Evolutionary conservation across 2,888 invertebrate genomes (phyloP), one percentile per base, ranked within the genome.

Genomic region (Andrena fulva): DNA sequence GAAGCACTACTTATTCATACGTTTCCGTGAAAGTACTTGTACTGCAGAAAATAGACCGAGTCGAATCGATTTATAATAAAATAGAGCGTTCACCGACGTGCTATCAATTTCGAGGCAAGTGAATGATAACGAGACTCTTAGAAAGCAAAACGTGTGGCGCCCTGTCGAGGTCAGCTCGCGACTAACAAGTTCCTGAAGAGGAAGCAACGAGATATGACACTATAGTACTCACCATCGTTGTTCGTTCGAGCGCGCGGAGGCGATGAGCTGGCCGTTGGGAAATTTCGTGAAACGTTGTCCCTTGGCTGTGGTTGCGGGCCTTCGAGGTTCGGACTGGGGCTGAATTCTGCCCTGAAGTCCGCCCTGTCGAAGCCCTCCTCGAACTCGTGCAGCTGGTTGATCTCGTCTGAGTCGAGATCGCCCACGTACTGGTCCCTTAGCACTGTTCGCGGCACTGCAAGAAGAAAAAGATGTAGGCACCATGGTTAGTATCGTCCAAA

Each of bases 351-450:
- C 31, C 94, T 93, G 80, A 94, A 93, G 82, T 94, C 95, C n/a
- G 94, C 94, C 68, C 94, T 93, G 86, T 94, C 94, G 88, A 94
- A 94, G 24, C 94, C 93, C 80, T 95, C 91, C 72, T 94, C 94
- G 83, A 93, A 93, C 77, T 94, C 94, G 73, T 93, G 92, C 73
- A 93, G 88, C 76, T 91, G 85, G 80, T 92, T 89, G 82, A 96
- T 95, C 93, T 98, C 98, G 93, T 98, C 98, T 85, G 96, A 95
- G 93, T 97, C 97, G 66, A 96, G 95, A 35, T 96, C 96, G 82
- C 97, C 97, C 92, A 97, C 97, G 94, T 96, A 97, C 87, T 97
- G 96, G 94, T 97, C 97, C 92, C 97, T 97, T 82, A 98, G 95
- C 72, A 98, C 97, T 92, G 97, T 97, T 85, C 97, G 95, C 3